Base-by-base conservation (phyloP, 1,140 invertebrate genomes). In the Zaprionus gabonicus region DNA sequence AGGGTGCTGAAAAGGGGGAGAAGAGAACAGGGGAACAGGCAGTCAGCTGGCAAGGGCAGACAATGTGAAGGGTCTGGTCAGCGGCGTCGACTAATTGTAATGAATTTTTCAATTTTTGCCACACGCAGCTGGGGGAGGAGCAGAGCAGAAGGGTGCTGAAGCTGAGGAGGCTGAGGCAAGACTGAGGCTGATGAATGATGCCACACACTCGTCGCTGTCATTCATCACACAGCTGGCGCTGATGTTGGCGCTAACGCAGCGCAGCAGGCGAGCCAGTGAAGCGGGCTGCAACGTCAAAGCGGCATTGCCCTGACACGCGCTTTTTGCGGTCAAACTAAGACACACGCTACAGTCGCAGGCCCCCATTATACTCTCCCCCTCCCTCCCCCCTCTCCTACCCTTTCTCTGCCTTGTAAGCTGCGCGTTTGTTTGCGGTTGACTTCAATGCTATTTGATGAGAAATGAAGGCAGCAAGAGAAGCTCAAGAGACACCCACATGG, bases 21-120 rank as follows among this genome's bases (percentile, higher is more conserved):
- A 1, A 34, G 44, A 23, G 27, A 31, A 15, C 9, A 49, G n/a
- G 17, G 10, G 28, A 28, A 28, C 28, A 28, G 28, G 28, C 6
- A 53, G 41, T 13, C 27, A 31, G 2, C 5, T 9, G 20, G 10
- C 4, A 28, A 25, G 20, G 7, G 9, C 2, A 20, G 34, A 46
- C 25, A 55, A 31, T 31, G 57, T 55, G 53, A 31, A 38, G 23
- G 46, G 49, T 75, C 80, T 64, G 31, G 49, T 75, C 80, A 67
- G 31, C 70, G 62, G 71, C 69, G 73, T 76, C 78, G 80, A 84
- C 84, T 90, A 88, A 88, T 88, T 88, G 85, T 90, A 87, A 87
- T 87, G 84, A 78, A 87, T 87, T 87, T 87, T 87, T 87, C 84
- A 87, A 88, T 88, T 87, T 76, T 76, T 57, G 59, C 56, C 51